Evolutionary conservation across 2,113 vertebrate species (phyloP).

Genomic region (Tragelaphus scriptus): DNA sequence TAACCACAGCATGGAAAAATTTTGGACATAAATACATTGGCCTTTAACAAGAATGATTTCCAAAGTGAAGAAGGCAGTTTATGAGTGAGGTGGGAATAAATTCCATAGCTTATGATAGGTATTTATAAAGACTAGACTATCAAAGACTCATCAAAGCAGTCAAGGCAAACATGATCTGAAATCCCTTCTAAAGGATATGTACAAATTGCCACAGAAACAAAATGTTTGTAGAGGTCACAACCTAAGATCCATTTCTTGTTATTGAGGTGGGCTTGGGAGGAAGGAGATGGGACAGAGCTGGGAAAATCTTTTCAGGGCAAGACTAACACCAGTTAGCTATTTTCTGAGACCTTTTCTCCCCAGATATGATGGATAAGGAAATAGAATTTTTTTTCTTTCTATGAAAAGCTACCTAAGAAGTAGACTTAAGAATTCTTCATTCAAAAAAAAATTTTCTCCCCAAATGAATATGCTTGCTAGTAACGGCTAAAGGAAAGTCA

Average conservation of each 20-base stretch:
- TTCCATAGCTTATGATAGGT: background rate
- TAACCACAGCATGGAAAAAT: background rate
- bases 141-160: background rate
- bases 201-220: background rate
- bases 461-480: background rate
- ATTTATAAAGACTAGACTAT: background rate
- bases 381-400: background rate
- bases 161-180: background rate
- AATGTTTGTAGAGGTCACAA: background rate
- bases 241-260: background rate
- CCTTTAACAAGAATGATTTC: background rate
- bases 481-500: background rate
- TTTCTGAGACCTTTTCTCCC: background rate
- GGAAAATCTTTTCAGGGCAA: background rate
- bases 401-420: background rate
- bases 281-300: background rate
- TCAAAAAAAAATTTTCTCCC: background rate
- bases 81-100: background rate
- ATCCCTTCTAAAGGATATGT: background rate
- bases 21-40: background rate
- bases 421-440: background rate
- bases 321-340: background rate
- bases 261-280: background rate
- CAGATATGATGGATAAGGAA: background rate
- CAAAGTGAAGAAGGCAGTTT: background rate